Evolutionary conservation across 2,888 invertebrate species (phyloP).

Genomic region (Eledone cirrhosa): DNA sequence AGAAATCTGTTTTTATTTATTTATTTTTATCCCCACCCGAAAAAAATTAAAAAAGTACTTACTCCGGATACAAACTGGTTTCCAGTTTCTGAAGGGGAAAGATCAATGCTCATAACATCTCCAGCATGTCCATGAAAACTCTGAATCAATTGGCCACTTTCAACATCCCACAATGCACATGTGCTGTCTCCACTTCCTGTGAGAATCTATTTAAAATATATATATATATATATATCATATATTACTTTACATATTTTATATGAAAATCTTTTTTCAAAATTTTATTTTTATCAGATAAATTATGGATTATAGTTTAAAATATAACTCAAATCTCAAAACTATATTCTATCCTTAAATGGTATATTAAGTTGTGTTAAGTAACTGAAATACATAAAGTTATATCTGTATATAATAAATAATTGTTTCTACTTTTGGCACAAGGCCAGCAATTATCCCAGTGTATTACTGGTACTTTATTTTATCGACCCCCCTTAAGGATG

Average conservation of each 20-base stretch:
- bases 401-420: no score
- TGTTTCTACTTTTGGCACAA: no score
- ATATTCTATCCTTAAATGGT: no score
- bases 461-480: no score
- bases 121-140: constrained; percentile 94
- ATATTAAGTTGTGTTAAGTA: no score
- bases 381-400: background rate
- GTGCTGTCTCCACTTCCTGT: constrained; percentile 95
- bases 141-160: constrained; percentile 95
- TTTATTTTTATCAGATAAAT: background rate
- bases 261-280: background rate
- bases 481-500: no score
- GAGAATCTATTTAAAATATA: constrained; percentile 73
- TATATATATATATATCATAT: background rate
- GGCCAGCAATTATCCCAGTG: no score
- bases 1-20: no score
- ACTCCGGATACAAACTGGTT: constrained; percentile 98
- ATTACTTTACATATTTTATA: background rate
- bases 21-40: no score
- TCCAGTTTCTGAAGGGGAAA: constrained; percentile 95
- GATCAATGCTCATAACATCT: constrained; percentile 96
- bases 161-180: constrained; percentile 98
- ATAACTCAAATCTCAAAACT: no score
- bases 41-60: constrained; percentile 38
- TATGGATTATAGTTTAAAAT: background rate